Base-by-base conservation (phyloP, 2,797 vertebrate genomes). In the Silurus aristotelis region DNA sequence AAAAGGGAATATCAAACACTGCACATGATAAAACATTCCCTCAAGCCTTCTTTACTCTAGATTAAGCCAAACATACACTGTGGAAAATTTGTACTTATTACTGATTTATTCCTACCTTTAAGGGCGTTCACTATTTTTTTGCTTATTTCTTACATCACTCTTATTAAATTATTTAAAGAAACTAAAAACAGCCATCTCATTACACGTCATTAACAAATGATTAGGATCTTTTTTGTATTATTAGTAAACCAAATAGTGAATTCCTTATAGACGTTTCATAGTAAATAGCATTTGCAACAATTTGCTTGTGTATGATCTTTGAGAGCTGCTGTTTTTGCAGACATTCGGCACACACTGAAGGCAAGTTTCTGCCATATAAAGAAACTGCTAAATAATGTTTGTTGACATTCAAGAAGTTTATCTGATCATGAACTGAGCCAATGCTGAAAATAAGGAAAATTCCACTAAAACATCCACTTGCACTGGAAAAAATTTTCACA, bases 1-100 rank as follows among this genome's bases (percentile, higher is more conserved):
- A 38, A 73, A 67, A 78, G 71, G 17, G 56, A 56, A 31, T 83
- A 61, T 20, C 19, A 22, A 80, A 84, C 83, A 60, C 25, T 71
- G 38, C 46, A 80, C 25, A 66, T 22, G 19, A 58, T 70, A 84
- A 75, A 31, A 46, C 7, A 80, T 31, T 27, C 25, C 31, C 56
- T 58, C 43, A 73, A 38, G 27, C 17, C 19, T 60, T 22, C 25
- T 38, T 38, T 68, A 38, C 27, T 68, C 66, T 38, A 43, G 2
- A 7, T 48, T 22, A 1, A 58, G 25, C 20, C 14, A 77, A 6
- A 60, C 31, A 2, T 76, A 56, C 6, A 58, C 8, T 31, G 52
- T 61, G 20, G 56, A 78, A 20, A 25, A 58, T 58, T 58, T 58
- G 3, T 20, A 56, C 15, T 56, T 75, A 27, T 5, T 55, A 70